phyloP scores from a whole-genome alignment of 2,113 vertebrate genomes.

The Scopus umbretta region DNA sequence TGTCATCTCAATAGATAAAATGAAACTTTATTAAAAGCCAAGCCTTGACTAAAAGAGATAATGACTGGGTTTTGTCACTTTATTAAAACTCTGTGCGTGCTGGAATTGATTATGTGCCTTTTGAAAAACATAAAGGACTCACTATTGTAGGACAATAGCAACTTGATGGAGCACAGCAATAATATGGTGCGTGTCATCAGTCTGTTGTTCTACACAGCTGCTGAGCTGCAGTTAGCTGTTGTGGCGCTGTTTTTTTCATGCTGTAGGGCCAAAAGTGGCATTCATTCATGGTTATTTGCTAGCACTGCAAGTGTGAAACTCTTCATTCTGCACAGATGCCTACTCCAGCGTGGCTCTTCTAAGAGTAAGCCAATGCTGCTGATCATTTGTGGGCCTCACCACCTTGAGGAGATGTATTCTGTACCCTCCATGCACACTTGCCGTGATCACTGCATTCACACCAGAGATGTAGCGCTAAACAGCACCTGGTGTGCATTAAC shows the following conservation, averaged over 20 bases:
- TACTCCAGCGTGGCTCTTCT: background rate
- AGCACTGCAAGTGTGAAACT: background rate
- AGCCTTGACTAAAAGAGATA: background rate
- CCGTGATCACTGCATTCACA: background rate
- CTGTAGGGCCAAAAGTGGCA: background rate
- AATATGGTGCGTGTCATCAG: background rate
- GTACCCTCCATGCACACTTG: background rate
- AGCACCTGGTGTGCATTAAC: background rate
- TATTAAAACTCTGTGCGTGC: background rate
- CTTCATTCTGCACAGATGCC: background rate
- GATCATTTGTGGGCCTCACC: background rate
- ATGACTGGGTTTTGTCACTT: conserved; percentile 3
- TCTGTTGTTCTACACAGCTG: background rate
- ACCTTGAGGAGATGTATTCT: background rate
- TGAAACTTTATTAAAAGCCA: conserved; percentile 20
- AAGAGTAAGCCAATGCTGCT: background rate
- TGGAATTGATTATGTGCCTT: conserved; percentile 19
- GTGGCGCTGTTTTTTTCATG: background rate
- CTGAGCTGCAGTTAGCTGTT: background rate
- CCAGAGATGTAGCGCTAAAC: background rate
- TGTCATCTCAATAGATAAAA: background rate
- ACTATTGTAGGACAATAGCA: background rate
- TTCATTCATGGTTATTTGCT: background rate
- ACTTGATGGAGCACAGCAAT: background rate
- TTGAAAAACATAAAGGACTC: background rate